Base-by-base conservation (phyloP, 2,888 invertebrate species). In the Liopterus haemorrhoidalis region DNA sequence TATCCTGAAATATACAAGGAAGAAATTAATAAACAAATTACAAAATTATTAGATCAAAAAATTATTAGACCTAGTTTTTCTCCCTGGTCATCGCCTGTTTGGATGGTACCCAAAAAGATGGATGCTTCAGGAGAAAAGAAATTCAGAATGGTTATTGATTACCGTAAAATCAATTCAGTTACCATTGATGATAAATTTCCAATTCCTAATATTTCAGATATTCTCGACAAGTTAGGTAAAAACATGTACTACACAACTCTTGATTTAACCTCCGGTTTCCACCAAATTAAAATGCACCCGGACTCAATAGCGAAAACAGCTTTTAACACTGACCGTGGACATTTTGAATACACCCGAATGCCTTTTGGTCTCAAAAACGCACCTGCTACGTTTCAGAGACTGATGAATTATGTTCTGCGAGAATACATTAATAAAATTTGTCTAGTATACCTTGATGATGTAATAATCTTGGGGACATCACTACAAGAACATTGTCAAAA, bases 61-160 rank as follows among this genome's bases (percentile, higher is more conserved):
- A 46, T 49, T 15, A 45, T 48, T n/a, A 12, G 28, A 40, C 43
- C 32, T 4, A 31, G 24, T 11, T 8, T 19, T 15, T 43, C 46
- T 8, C 46, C 49, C 2, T 49, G 46, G 46, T 21, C 27, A 11
- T 22, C 35, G 6, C 48, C 48, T 15, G 19, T 49, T 18, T 41
- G 37, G 38, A 33, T 49, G 12, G 49, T 49, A 8, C 44, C 43
- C 6, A 44, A 44, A 22, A 48, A 48, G 28, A 12, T 41, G 1
- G 48, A 48, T 21, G 36, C 49, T 4, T 37, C 41, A 5, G 45
- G 49, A 5, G 36, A 45, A 14, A 19, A 9, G 36, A 49, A 45
- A 19, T n/a, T n/a, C n/a, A n/a, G n/a, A n/a, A n/a, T n/a, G n/a
- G n/a, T n/a, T n/a, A n/a, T n/a, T n/a, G n/a, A n/a, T n/a, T n/a